Percentiles rank a stretch among this genome's conserved stretches.
Conservation (phyloP, 2,797 vertebrate genomes). For the Numenius phaeopus region DNA sequence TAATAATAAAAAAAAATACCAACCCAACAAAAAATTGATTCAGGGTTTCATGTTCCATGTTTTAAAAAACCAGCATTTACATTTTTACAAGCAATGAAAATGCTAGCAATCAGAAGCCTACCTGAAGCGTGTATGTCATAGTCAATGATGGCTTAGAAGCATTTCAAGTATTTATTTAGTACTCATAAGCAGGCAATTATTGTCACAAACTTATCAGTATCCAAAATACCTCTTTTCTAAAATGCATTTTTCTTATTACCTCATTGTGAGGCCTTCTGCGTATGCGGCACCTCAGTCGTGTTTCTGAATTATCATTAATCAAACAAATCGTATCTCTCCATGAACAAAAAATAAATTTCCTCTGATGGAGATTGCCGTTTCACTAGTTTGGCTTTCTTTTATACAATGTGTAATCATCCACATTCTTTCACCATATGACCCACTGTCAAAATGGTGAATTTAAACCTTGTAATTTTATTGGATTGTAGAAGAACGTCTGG, state of each 20-base stretch:
- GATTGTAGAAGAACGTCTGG: not conserved
- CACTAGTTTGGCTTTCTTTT: not conserved
- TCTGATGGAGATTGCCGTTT: slow-evolving; percentile 18
- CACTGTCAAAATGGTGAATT: slow-evolving; percentile 29
- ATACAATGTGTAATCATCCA: not conserved
- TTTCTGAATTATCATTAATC: not conserved
- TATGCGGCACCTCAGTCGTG: not conserved
- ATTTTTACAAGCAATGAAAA: slow-evolving; percentile 9
- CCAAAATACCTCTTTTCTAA: not conserved
- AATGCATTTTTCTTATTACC: not conserved
- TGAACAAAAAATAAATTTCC: not conserved
- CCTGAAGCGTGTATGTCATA: not conserved
- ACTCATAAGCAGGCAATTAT: not conserved
- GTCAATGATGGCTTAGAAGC: not conserved
- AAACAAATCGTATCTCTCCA: not conserved
- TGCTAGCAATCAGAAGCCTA: not conserved
- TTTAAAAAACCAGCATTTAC: not conserved
- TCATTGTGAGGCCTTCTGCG: not conserved
- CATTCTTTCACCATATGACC: slow-evolving; percentile 1
- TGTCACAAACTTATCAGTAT: not conserved
- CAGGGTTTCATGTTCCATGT: not conserved
- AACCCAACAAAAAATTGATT: not conserved
- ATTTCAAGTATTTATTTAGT: not conserved
- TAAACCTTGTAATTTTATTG: slow-evolving; percentile 40
- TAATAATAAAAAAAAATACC: not conserved